These are phyloP conservation scores for Origma solitaria DNA, from an alignment of 2,113 vertebrate species.

Conservation along the genomic window DNA sequence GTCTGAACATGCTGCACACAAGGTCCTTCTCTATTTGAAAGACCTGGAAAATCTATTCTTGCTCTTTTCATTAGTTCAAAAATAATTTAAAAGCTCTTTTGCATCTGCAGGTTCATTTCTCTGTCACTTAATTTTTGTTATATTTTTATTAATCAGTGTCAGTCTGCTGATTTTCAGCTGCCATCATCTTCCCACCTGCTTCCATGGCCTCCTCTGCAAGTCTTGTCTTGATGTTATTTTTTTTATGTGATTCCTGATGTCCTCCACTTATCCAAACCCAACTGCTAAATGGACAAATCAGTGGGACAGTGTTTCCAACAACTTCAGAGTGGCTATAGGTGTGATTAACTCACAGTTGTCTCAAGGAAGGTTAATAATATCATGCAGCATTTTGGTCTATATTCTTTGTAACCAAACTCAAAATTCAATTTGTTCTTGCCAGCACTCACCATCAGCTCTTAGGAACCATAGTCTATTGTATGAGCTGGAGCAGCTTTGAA, in stretches of 20 bases:
- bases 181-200: background rate
- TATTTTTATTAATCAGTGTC: background rate
- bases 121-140: background rate
- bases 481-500: background rate
- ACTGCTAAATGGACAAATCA: background rate
- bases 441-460: background rate
- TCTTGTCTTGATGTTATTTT: slow-evolving; percentile 13
- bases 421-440: background rate
- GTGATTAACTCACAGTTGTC: background rate
- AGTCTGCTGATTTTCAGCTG: background rate
- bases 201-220: background rate
- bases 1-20: background rate
- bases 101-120: background rate
- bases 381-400: background rate
- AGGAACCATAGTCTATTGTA: background rate
- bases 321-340: background rate
- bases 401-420: background rate
- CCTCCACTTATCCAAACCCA: background rate
- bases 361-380: background rate
- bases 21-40: background rate
- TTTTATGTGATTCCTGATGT: background rate
- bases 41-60: background rate
- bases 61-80: background rate
- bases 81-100: background rate
- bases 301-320: background rate